Evolutionary conservation across 92 coral and sea anemone species (phyloP).

Genomic region (Zoanthus sociatus): DNA sequence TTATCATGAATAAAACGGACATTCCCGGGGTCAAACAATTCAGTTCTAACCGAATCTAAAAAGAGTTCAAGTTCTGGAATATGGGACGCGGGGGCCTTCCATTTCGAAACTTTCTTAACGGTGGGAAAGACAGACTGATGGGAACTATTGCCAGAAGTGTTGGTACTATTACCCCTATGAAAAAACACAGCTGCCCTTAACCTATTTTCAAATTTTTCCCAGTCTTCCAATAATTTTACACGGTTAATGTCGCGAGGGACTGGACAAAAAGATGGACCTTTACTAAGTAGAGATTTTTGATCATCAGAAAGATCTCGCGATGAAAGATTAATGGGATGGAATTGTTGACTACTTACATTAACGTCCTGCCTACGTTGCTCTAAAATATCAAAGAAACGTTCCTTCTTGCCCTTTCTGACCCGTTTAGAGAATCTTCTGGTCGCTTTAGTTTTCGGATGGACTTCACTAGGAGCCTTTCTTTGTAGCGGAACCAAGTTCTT

Average conservation of each 20-base stretch:
- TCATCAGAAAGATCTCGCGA: background rate
- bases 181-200: background rate
- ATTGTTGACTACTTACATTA: background rate
- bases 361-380: background rate
- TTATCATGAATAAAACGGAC: conserved; percentile 41
- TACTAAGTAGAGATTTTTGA: background rate
- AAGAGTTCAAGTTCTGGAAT: conserved; percentile 26
- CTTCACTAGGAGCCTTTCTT: background rate
- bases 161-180: background rate
- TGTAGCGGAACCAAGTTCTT: conserved; percentile 1
- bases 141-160: background rate
- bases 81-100: background rate
- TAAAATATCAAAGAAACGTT: background rate
- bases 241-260: conserved; percentile 5
- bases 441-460: background rate
- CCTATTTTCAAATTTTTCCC: background rate
- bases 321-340: conserved; percentile 1
- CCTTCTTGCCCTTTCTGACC: background rate
- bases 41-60: conserved; percentile 47
- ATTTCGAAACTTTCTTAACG: background rate
- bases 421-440: conserved; percentile 4
- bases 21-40: conserved; percentile 38
- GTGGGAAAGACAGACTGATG: background rate
- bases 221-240: background rate
- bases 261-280: conserved; percentile 6